These are phyloP conservation scores for Acleris cristana DNA, from an alignment of 2,888 invertebrate species.

Conservation along the genomic window DNA sequence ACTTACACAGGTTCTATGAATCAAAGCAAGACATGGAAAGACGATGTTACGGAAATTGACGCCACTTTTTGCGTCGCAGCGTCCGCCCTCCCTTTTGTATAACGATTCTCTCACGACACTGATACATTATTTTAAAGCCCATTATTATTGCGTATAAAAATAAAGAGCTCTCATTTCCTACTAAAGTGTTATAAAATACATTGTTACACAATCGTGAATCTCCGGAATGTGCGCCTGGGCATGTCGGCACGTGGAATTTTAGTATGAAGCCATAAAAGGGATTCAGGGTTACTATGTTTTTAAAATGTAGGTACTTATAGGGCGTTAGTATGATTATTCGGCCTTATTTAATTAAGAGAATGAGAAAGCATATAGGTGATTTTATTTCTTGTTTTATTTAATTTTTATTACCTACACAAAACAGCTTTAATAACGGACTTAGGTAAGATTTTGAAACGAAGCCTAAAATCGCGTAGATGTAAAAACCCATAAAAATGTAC, in stretches of 20 bases:
- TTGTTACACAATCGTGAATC: constrained; percentile 24
- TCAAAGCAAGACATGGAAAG: not conserved
- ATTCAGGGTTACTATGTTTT: too few relatives aligned
- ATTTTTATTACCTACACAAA: too few relatives aligned
- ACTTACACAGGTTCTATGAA: not conserved
- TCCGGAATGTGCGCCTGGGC: constrained; percentile 7
- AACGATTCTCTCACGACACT: constrained; percentile 20
- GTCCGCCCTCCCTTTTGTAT: not conserved
- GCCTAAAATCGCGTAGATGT: too few relatives aligned
- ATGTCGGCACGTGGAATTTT: constrained; percentile 1
- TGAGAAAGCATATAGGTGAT: too few relatives aligned
- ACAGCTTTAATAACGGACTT: too few relatives aligned
- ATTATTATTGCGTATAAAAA: constrained; percentile 32
- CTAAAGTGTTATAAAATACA: constrained; percentile 21
- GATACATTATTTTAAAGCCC: constrained; percentile 27
- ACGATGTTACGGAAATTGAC: not conserved
- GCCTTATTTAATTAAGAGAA: too few relatives aligned
- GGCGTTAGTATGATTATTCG: too few relatives aligned
- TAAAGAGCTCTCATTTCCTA: constrained; percentile 19
- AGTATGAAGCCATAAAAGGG: too few relatives aligned
- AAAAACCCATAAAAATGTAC: too few relatives aligned
- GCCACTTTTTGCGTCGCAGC: not conserved
- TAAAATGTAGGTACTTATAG: too few relatives aligned
- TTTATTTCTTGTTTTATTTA: too few relatives aligned
- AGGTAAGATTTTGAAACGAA: too few relatives aligned